A percentile compares a stretch with the other conserved stretches of the same genome.
Conservation (phyloP, 2,888 invertebrate genomes). For the Rhogogaster chlorosoma region DNA sequence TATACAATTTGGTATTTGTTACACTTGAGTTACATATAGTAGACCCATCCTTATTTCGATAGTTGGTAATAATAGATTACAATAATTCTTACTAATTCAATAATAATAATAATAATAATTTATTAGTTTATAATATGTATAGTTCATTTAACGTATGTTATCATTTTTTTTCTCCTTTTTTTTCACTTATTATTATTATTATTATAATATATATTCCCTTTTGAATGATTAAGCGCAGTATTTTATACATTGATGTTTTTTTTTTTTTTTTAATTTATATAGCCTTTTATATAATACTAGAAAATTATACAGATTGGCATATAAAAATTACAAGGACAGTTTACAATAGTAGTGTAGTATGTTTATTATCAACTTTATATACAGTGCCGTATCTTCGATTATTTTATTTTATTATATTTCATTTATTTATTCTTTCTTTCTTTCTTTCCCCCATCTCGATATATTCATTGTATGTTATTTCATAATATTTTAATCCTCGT, state of each 20-base stretch:
- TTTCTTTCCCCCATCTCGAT: neutral
- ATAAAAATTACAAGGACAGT: constrained; percentile 70
- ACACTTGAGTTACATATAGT: constrained; percentile 63
- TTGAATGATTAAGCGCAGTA: constrained; percentile 34
- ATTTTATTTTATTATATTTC: constrained; percentile 54
- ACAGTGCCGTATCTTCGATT: constrained; percentile 56
- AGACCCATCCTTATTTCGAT: constrained; percentile 58
- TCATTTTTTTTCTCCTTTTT: neutral
- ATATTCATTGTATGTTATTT: neutral
- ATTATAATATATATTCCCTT: constrained; percentile 64
- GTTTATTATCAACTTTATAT: constrained; percentile 47
- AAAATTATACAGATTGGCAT: constrained; percentile 70
- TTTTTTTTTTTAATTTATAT: neutral
- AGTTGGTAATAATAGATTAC: constrained; percentile 57
- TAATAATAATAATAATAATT: constrained; percentile 50
- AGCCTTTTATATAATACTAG: constrained; percentile 54
- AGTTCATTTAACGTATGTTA: constrained; percentile 58
- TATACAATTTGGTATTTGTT: constrained; percentile 63
- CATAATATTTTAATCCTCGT: neutral
- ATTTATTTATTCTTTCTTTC: constrained; percentile 23
- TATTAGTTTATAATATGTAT: constrained; percentile 67
- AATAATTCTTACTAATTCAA: constrained; percentile 57
- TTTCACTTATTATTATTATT: constrained; percentile 63
- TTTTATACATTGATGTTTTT: constrained; percentile 38
- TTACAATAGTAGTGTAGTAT: constrained; percentile 62